phyloP scores from a whole-genome alignment of 2,797 vertebrate genomes.

The Peromyscus attwateri region DNA sequence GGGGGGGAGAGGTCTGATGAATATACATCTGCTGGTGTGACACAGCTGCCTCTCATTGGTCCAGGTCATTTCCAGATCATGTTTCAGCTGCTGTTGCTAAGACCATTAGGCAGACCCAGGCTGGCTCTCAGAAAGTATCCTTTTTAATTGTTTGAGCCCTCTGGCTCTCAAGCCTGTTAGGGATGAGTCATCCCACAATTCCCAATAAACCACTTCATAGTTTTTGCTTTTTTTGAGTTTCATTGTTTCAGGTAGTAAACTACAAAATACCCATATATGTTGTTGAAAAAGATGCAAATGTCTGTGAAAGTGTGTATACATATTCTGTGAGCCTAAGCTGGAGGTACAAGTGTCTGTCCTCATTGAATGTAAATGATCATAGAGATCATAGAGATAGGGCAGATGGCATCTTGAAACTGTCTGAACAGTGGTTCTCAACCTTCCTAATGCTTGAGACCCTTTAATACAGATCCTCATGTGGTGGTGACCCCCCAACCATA shows the following conservation, averaged over 20 bases:
- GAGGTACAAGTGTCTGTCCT: neutral
- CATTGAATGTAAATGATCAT: neutral
- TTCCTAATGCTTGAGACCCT: neutral
- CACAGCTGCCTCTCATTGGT: no score
- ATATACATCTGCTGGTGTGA: no score
- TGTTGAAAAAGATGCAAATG: neutral
- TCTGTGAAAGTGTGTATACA: neutral
- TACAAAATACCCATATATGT: neutral
- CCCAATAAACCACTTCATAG: neutral
- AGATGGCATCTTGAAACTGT: neutral
- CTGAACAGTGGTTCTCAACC: neutral
- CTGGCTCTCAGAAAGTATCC: no score
- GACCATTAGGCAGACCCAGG: no score
- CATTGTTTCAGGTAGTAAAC: neutral
- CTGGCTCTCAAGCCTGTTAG: no score
- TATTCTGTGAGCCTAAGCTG: neutral
- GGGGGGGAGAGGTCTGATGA: no score
- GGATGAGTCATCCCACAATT: no score
- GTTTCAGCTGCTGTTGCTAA: no score
- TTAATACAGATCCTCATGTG: neutral
- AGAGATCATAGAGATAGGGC: neutral
- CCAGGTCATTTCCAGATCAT: no score
- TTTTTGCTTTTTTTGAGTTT: neutral
- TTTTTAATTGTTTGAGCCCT: no score
- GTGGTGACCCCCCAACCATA: neutral